Evolutionary conservation across 2,113 vertebrate genomes (phyloP).

Genomic region (Muntiacus reevesi): DNA sequence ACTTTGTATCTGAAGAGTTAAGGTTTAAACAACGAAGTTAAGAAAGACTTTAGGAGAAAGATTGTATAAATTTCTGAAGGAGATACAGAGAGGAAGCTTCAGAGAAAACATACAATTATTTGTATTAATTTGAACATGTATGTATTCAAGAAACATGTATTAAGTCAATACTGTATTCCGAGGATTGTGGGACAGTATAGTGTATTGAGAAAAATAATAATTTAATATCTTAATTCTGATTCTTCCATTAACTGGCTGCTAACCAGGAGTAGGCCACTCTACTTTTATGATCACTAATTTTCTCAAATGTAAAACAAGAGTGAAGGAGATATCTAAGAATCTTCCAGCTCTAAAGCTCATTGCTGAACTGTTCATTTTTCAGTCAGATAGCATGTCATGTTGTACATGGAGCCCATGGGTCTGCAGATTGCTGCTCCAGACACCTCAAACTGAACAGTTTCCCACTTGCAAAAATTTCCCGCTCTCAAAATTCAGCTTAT

Average conservation of each 20-base stretch:
- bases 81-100: background rate
- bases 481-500: background rate
- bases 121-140: background rate
- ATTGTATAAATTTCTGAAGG: background rate
- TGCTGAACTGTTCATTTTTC: conserved; percentile 25
- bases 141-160: conserved; percentile 11
- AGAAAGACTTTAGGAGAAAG: background rate
- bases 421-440: background rate
- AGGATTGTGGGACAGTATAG: background rate
- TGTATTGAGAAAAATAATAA: background rate
- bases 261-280: background rate
- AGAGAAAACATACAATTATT: background rate
- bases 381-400: background rate
- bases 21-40: background rate
- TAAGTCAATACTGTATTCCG: background rate
- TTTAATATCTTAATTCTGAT: background rate
- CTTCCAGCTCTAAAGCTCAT: background rate
- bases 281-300: background rate
- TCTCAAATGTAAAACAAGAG: conserved; percentile 29
- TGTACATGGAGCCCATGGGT: background rate
- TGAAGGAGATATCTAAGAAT: background rate
- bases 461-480: background rate
- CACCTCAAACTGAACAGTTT: background rate
- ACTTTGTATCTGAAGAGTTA: background rate
- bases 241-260: background rate